Percentiles rank a stretch among this genome's conserved stretches.
Evolutionary conservation across 2,888 invertebrate species (phyloP).

Genomic region (Operophtera brumata): DNA sequence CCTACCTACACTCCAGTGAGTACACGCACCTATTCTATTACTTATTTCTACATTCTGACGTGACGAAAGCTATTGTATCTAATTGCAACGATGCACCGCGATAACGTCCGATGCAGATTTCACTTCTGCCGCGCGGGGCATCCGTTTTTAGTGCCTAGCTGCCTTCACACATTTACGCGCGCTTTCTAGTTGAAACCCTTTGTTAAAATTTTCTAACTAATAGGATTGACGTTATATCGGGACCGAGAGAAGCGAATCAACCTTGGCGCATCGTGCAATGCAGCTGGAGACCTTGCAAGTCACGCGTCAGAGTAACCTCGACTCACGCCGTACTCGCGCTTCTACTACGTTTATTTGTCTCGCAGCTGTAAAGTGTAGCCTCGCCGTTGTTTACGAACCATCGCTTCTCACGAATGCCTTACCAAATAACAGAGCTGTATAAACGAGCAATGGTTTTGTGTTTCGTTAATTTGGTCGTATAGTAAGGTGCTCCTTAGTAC

Average conservation of each 20-base stretch:
- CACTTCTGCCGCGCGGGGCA: conserved; percentile 54
- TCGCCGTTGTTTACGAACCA: conserved; percentile 43
- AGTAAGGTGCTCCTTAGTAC: conserved; percentile 40
- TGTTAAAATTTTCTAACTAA: conserved; percentile 24
- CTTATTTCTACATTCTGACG: conserved; percentile 33
- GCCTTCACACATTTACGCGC: conserved; percentile 10
- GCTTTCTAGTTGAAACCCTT: conserved; percentile 16
- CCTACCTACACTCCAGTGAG: conserved; percentile 46
- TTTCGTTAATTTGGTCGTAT: conserved; percentile 23
- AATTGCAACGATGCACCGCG: conserved; percentile 61
- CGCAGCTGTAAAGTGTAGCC: conserved; percentile 35
- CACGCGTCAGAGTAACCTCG: conserved; percentile 81
- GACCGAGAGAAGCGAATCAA: conserved; percentile 70
- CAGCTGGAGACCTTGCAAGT: conserved; percentile 81
- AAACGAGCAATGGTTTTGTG: conserved; percentile 44
- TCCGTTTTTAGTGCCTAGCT: conserved; percentile 9
- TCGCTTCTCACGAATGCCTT: conserved; percentile 41
- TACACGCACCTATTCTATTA: conserved; percentile 38
- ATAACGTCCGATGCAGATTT: conserved; percentile 65
- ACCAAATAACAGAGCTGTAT: background rate
- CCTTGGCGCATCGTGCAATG: conserved; percentile 81
- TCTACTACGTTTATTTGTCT: conserved; percentile 57
- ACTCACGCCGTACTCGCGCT: conserved; percentile 72
- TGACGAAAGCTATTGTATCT: conserved; percentile 57
- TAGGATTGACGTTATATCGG: conserved; percentile 54